phyloP scores from a whole-genome alignment of 2,797 vertebrate species.

The Melopsittacus undulatus region DNA sequence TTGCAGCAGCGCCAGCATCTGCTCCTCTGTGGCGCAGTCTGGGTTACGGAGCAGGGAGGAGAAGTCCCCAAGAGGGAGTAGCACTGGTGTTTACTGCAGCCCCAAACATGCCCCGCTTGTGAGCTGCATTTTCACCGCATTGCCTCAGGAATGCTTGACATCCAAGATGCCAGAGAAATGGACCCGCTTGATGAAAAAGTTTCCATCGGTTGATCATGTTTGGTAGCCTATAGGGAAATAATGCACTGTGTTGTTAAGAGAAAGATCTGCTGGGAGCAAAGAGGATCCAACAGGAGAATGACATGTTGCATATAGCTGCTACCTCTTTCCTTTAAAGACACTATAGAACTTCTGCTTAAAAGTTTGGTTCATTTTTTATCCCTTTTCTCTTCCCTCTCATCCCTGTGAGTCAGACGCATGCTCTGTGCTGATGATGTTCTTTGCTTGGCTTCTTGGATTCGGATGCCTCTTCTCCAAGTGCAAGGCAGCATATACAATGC shows the following conservation, averaged over 20 bases:
- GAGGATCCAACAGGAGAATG: neutral
- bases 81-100: slow-evolving; percentile 50
- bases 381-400: neutral
- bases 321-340: neutral
- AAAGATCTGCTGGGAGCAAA: neutral
- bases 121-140: neutral
- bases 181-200: neutral
- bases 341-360: neutral
- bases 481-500: neutral
- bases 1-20: slow-evolving; percentile 40
- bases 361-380: neutral
- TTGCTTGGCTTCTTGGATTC: neutral
- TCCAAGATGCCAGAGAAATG: slow-evolving; percentile 13
- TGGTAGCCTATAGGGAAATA: neutral
- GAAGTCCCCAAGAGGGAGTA: slow-evolving; percentile 44
- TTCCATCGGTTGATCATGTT: neutral
- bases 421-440: neutral
- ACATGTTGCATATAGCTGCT: neutral
- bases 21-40: slow-evolving; percentile 55
- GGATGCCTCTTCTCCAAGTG: neutral
- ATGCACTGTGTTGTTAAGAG: fast-evolving
- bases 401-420: neutral
- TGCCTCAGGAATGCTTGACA: slow-evolving; percentile 32
- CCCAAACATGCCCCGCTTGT: neutral
- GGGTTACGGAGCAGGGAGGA: slow-evolving; percentile 63